Evolutionary conservation across 35 echinoderm and acorn worm genomes (phyloP), one percentile per base, ranked within the genome.

Genomic region (Acanthaster planci): DNA sequence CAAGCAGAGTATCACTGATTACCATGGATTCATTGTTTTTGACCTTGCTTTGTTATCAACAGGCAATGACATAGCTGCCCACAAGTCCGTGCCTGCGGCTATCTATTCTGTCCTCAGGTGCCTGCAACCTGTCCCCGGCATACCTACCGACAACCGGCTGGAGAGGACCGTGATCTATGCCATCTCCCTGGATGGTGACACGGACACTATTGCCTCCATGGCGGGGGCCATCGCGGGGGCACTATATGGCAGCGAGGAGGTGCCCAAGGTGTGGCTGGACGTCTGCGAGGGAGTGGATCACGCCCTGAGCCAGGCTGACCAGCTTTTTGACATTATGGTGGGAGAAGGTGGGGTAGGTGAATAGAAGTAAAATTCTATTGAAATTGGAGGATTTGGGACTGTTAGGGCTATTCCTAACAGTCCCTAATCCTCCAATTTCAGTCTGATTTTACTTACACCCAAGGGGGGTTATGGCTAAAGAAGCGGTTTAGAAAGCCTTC

Each of bases 151-250:
- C 18, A 94, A 89, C 81, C 68, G 31, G 5, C 67, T 99, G 51
- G 88, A 94, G 19, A 86, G 92, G 22, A 99, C 96, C 2, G 87
- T 99, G n/a, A 34, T 86, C n/a, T 99, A 99, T 40, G 96, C 96
- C 19, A 94, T 99, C 18, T 88, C 96, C 8, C 58, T 99, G 7
- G 88, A 89, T 51, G 96, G 96, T 17, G 96, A 99, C 72, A 99
- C 96, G 0, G 96, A 99, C 76, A 99, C 96, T 1, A 99, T 99
- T 23, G 96, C 88, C 21, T 88, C 92, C 1, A 99, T 99, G 96
- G 96, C 96, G 3, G 96, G 96, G 32, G 96, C 96, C 52, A 94
- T 99, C 12, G 96, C 88, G 37, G 96, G 96, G 38, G 96, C 96
- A 36, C 93, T 85, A 40, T 90, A 99, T 82, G 96, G 96, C 42